Base-by-base conservation (phyloP, 2,797 vertebrate species). In the Galaxias olidus region DNA sequence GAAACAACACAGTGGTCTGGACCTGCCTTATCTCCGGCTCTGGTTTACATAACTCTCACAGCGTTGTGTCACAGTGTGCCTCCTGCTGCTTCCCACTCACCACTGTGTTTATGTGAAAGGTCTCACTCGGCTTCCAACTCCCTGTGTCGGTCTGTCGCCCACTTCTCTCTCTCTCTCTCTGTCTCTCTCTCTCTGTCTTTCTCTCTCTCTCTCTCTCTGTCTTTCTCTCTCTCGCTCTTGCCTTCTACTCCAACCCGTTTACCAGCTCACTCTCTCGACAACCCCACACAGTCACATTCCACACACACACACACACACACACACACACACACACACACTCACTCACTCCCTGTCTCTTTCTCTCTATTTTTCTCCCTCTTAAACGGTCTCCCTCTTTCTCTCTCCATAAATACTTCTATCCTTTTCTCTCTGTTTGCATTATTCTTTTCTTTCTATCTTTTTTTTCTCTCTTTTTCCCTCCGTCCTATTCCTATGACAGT, bases 51-150 rank as follows among this genome's bases (percentile, higher is more conserved):
- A 81, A 74, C 51, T 65, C 44, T 13, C 30, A 52, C n/a, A 61
- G 51, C 42, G 70, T 77, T 73, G 59, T 79, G 66, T 84, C 71
- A 82, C 63, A 65, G 77, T 77, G 69, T 71, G 73, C 71, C 69
- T 83, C 47, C 59, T 68, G 59, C 75, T 74, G 44, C 73, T 66
- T 83, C 79, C 77, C 77, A 78, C 80, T 69, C 69, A 75, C 9
- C 18, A 12, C 73, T 68, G 57, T 82, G 69, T 75, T 73, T 72
- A 81, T 85, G 72, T 81, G 78, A 84, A 86, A 72, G 55, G 63
- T 59, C 80, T 68, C 77, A 75, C 53, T 76, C 77, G 73, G 67
- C 72, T 74, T 77, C 77, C 70, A 61, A 77, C 73, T 64, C 43
- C 53, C 59, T 64, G 54, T 71, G 74, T 70, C 66, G 8, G 44